A percentile compares a stretch with the other conserved stretches of the same genome.
Evolutionary conservation across 2,797 vertebrate species (phyloP).

Genomic region (Etheostoma perlongum): DNA sequence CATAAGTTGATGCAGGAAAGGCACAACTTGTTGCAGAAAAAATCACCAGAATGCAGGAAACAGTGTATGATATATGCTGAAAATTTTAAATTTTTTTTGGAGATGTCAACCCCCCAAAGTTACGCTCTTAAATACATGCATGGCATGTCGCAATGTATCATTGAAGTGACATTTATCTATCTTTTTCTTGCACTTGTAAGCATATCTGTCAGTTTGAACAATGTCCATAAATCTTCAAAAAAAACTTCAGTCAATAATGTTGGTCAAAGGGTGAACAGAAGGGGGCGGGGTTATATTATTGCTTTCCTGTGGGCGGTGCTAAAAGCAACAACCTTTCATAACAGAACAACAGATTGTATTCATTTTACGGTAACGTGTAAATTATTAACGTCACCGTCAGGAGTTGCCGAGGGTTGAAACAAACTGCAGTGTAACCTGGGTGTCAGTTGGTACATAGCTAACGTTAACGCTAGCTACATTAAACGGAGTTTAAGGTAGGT

Average conservation of each 20-base stretch:
- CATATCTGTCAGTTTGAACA: not conserved
- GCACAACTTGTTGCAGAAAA: too few relatives aligned
- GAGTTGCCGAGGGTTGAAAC: rapidly evolving
- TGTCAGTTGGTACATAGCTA: too few relatives aligned
- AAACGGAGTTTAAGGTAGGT: slow-evolving; percentile 22
- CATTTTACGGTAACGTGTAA: not conserved
- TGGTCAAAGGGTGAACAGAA: not conserved
- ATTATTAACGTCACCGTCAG: not conserved
- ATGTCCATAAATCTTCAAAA: too few relatives aligned
- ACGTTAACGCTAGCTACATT: not conserved
- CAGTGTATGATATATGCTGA: too few relatives aligned
- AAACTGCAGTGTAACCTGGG: rapidly evolving
- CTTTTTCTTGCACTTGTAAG: too few relatives aligned
- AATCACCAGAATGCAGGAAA: too few relatives aligned
- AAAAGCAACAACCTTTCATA: not conserved
- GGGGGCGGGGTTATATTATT: not conserved
- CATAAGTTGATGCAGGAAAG: too few relatives aligned
- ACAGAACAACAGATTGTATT: not conserved
- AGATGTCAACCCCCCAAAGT: too few relatives aligned
- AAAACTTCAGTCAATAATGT: not conserved
- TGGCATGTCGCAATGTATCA: not conserved
- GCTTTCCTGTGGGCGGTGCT: slow-evolving; percentile 12
- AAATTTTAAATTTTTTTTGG: too few relatives aligned
- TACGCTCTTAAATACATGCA: not conserved
- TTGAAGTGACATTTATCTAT: not conserved